Evolutionary conservation across 2,797 vertebrate genomes (phyloP).

Genomic region (Sebastes melanostomus): DNA sequence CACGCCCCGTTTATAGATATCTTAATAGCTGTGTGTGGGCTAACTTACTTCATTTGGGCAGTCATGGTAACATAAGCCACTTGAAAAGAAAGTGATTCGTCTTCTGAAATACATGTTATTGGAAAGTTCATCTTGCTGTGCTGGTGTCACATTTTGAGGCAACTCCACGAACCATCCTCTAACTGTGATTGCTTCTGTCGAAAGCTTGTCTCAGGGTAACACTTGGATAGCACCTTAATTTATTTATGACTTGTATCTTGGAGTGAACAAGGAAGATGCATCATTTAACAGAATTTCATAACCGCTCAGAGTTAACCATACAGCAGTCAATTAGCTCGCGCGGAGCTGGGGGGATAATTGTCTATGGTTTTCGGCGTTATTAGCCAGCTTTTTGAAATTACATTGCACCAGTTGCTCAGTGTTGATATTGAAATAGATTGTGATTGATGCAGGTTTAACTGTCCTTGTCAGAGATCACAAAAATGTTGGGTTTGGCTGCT

Average conservation of each 20-base stretch:
- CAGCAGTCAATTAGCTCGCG: background rate
- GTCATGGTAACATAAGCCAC: background rate
- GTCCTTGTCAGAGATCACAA: background rate
- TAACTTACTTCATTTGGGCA: background rate
- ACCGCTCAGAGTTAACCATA: background rate
- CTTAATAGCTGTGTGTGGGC: background rate
- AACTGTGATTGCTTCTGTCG: background rate
- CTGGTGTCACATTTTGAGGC: background rate
- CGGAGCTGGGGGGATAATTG: background rate
- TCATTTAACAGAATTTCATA: conserved; percentile 12
- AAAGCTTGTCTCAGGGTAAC: background rate
- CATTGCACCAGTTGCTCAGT: background rate
- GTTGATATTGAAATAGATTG: background rate
- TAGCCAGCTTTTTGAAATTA: background rate
- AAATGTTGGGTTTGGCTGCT: background rate
- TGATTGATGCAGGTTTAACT: background rate
- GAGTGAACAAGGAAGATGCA: conserved; percentile 3
- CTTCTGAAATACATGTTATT: background rate
- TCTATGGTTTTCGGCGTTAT: background rate
- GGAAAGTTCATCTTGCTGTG: background rate
- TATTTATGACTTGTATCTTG: background rate
- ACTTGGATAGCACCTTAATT: background rate
- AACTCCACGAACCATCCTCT: background rate
- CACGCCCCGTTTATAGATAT: background rate
- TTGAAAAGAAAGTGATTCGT: background rate